Evolutionary conservation across 2,888 invertebrate species (phyloP), one percentile per base, ranked within the genome.

Genomic region (Coleophora flavipennella): DNA sequence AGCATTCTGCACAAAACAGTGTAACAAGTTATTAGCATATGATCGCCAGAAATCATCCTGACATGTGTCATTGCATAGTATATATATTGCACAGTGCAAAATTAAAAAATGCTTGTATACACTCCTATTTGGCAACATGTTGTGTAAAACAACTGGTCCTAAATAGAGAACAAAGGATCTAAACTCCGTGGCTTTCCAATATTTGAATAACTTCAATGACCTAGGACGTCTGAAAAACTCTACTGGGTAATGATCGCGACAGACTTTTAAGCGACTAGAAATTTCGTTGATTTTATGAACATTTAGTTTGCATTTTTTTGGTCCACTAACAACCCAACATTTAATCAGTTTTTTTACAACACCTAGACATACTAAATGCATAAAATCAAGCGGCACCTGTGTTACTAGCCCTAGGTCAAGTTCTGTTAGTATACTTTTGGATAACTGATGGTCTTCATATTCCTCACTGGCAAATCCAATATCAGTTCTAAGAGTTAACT

Each of bases 381-480:
- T 43, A 38, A 27, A 44, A 39, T 41, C 41, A 8, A 41, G 31
- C 10, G 44, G 41, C 13, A 44, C 39, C 25, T 41, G 44, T n/a
- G 41, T 44, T n/a, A 44, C 39, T 44, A 44, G 25, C 25, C 41
- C 44, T 31, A 39, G 2, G 26, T 44, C 33, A 36, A 44, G 41
- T 40, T 44, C 41, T 36, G 39, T 44, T 28, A 44, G 36, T 29
- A 44, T 36, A 39, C 29, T 44, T 39, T 38, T 44, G 8, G 29
- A 35, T 33, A 41, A 9, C 27, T 44, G 44, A 33, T 44, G 44
- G 26, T 44, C 44, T 33, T 40, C 39, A 44, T 43, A 42, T 35
- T 43, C 32, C 33, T 37, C 12, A 29, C 35, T 44, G 29, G 7
- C 11, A 42, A 42, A 44, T 32, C 20, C 35, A 35, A 33, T 10